phyloP scores from a whole-genome alignment of 2,888 invertebrate species.

The Agrypnus murinus region DNA sequence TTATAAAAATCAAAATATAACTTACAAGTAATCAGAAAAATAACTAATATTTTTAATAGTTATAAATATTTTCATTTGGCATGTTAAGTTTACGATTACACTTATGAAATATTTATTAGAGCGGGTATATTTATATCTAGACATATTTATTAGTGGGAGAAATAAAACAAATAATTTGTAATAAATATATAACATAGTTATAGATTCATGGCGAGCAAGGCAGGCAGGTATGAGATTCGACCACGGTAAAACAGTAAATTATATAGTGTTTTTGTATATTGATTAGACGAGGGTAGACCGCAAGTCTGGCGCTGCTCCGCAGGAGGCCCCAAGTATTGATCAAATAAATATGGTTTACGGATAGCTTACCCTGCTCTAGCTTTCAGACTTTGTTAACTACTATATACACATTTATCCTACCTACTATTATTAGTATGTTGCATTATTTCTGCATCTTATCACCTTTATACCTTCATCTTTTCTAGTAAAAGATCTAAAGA shows the following conservation, averaged over 20 bases:
- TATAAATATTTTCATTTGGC: slow-evolving; percentile 46
- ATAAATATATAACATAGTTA: slow-evolving; percentile 67
- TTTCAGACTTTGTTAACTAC: slow-evolving; percentile 58
- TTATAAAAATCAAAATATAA: too few species aligned
- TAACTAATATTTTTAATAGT: slow-evolving; percentile 40
- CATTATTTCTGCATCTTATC: background rate
- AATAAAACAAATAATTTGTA: slow-evolving; percentile 70
- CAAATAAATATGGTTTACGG: slow-evolving; percentile 69
- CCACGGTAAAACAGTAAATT: slow-evolving; percentile 67
- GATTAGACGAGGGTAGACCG: slow-evolving; percentile 69
- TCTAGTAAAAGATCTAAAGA: too few species aligned
- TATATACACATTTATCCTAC: slow-evolving; percentile 15
- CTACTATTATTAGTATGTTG: background rate
- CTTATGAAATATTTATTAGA: slow-evolving; percentile 70
- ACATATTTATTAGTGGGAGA: slow-evolving; percentile 70
- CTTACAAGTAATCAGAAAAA: slow-evolving; percentile 35
- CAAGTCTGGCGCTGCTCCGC: slow-evolving; percentile 69
- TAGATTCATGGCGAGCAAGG: slow-evolving; percentile 62
- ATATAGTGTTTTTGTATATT: slow-evolving; percentile 70
- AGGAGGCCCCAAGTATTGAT: slow-evolving; percentile 70
- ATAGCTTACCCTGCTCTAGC: slow-evolving; percentile 56
- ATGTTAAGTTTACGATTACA: slow-evolving; percentile 65
- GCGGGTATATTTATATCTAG: slow-evolving; percentile 67
- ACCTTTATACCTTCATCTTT: too few species aligned
- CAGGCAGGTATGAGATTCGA: slow-evolving; percentile 62